These are phyloP conservation scores for Clinocottus analis DNA, from an alignment of 2,113 vertebrate species.

Conservation along the genomic window DNA sequence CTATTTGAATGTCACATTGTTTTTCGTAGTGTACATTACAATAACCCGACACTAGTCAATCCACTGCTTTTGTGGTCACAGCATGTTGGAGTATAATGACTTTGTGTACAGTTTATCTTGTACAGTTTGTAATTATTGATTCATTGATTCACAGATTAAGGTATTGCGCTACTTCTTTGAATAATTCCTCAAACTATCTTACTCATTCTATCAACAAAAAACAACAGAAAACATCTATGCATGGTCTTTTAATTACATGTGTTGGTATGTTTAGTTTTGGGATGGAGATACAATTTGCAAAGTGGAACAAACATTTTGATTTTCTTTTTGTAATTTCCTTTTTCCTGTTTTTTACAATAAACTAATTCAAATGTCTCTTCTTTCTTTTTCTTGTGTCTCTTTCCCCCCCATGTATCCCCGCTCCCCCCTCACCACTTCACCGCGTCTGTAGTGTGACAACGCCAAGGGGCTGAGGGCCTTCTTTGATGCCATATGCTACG, in stretches of 20 bases:
- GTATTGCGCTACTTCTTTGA: not conserved
- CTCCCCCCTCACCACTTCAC: not conserved
- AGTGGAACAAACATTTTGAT: not conserved
- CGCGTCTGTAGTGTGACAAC: slow-evolving; percentile 91
- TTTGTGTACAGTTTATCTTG: not conserved
- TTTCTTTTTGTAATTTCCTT: not conserved
- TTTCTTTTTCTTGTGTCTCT: slow-evolving; percentile 18
- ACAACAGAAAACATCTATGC: not conserved
- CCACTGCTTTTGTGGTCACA: not conserved
- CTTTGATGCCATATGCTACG: slow-evolving; percentile 99
- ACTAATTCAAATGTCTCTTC: not conserved
- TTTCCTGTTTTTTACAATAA: not conserved
- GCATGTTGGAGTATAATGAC: not conserved
- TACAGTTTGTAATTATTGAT: slow-evolving; percentile 9
- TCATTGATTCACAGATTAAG: not conserved
- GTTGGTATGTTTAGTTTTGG: not conserved
- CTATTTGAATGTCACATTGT: slow-evolving; percentile 40
- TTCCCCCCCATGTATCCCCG: not conserved
- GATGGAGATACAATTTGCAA: not conserved
- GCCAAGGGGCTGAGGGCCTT: slow-evolving; percentile 98
- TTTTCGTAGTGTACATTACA: slow-evolving; percentile 16
- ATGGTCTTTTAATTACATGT: not conserved
- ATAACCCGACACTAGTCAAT: not conserved
- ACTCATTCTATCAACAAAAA: not conserved
- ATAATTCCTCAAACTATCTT: not conserved